These are phyloP conservation scores for Leguminivora glycinivorella DNA, from an alignment of 1,140 invertebrate genomes.

Conservation along the genomic window DNA sequence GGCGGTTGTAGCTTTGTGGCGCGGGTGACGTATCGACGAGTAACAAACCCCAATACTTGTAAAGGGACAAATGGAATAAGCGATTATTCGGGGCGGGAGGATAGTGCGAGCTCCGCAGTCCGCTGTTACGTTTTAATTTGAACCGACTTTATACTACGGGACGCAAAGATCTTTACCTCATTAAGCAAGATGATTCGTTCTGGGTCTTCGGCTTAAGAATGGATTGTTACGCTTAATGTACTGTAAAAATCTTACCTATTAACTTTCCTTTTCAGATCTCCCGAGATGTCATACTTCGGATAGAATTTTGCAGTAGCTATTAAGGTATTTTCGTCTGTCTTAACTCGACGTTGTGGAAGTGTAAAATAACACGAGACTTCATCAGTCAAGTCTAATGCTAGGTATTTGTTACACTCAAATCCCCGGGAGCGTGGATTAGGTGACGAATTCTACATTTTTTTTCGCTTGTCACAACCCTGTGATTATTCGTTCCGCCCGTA, in stretches of 20 bases:
- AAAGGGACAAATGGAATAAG: conserved; percentile 25
- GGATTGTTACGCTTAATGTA: conserved; percentile 48
- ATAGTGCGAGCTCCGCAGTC: conserved; percentile 1
- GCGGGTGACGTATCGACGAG: conserved; percentile 57
- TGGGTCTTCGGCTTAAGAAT: conserved; percentile 34
- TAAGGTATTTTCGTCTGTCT: not conserved
- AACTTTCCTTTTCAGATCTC: conserved; percentile 18
- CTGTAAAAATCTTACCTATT: conserved; percentile 45
- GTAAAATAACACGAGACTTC: conserved; percentile 42
- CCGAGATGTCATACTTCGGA: not conserved
- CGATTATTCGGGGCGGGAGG: not conserved
- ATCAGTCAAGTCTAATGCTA: conserved; percentile 59
- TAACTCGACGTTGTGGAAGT: conserved; percentile 16
- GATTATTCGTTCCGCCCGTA: conserved; percentile 69
- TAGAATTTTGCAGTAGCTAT: not conserved
- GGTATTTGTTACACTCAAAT: conserved; percentile 64
- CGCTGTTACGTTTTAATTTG: conserved; percentile 32
- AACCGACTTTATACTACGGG: conserved; percentile 30
- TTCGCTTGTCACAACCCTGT: conserved; percentile 61
- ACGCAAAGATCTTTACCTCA: conserved; percentile 43
- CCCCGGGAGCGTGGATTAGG: conserved; percentile 64
- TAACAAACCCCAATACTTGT: conserved; percentile 51
- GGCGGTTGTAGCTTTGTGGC: conserved; percentile 61
- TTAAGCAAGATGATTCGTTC: conserved; percentile 45
- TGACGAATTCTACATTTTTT: conserved; percentile 74